Percentiles rank a stretch among this genome's conserved stretches.
Evolutionary conservation across 2,888 invertebrate species (phyloP).

Genomic region (Drosophila antonietae): DNA sequence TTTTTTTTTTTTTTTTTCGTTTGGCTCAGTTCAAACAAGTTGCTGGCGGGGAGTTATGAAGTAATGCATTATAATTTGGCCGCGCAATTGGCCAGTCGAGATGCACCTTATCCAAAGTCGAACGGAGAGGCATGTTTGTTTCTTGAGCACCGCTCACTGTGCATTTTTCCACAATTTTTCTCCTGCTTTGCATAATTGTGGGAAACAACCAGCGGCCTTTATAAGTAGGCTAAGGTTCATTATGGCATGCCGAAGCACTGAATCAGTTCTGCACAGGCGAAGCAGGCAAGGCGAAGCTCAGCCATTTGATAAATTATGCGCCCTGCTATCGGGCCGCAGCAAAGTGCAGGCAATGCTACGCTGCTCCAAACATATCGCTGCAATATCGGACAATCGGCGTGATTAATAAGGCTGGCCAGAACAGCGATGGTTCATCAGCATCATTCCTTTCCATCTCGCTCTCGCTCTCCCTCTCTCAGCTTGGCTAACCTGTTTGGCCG

Average conservation of each 20-base stretch:
- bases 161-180: constrained; percentile 55
- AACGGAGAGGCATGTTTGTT: constrained; percentile 66
- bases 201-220: constrained; percentile 78
- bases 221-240: constrained; percentile 79
- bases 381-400: constrained; percentile 73
- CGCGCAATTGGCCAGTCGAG: constrained; percentile 63
- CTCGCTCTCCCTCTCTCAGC: background rate
- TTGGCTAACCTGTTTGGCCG: constrained; percentile 30
- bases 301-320: constrained; percentile 71
- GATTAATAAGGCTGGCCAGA: constrained; percentile 69
- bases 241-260: constrained; percentile 76
- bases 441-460: background rate
- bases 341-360: constrained; percentile 56
- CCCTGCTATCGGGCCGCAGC: constrained; percentile 54
- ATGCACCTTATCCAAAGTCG: constrained; percentile 72
- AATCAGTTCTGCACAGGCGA: constrained; percentile 52
- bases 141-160: constrained; percentile 51
- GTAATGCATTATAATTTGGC: constrained; percentile 80
- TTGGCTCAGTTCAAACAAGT: constrained; percentile 77
- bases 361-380: constrained; percentile 48
- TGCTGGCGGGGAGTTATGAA: constrained; percentile 78
- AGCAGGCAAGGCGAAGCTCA: constrained; percentile 14
- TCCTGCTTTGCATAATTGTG: constrained; percentile 76
- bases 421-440: constrained; percentile 31
- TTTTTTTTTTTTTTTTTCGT: constrained; percentile 1